Conservation (phyloP, 2,888 invertebrate genomes). For the Teleogryllus oceanicus region DNA sequence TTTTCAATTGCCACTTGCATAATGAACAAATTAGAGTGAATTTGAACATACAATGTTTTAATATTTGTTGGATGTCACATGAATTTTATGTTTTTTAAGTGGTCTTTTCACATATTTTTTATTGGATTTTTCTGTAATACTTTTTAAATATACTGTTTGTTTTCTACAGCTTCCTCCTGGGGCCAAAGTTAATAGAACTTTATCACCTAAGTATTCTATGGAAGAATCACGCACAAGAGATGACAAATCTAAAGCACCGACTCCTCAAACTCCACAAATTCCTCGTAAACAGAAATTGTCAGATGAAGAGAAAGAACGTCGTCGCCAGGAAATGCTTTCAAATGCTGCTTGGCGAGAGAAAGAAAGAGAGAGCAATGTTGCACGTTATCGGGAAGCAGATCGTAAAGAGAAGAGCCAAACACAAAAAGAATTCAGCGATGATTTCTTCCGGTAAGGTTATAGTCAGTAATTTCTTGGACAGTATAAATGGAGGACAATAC, state of each 20-base stretch:
- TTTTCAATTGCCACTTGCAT: too few species aligned
- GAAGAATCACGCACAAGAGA: neutral
- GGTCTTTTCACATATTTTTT: too few species aligned
- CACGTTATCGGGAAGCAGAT: slow-evolving; percentile 59
- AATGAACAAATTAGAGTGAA: too few species aligned
- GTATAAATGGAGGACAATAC: too few species aligned
- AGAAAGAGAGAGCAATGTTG: slow-evolving; percentile 62
- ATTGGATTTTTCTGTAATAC: too few species aligned
- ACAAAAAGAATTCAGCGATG: slow-evolving; percentile 39
- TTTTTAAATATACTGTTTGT: neutral
- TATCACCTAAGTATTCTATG: neutral
- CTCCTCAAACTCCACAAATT: slow-evolving; percentile 24
- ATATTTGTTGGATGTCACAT: too few species aligned
- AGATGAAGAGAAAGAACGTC: slow-evolving; percentile 65
- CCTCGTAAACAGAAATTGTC: slow-evolving; percentile 47
- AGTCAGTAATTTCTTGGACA: neutral
- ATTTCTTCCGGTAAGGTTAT: slow-evolving; percentile 32
- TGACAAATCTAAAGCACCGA: neutral
- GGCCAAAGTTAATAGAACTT: neutral
- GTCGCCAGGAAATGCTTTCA: slow-evolving; percentile 75
- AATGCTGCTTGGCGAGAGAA: slow-evolving; percentile 57
- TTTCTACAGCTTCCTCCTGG: neutral
- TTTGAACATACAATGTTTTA: too few species aligned
- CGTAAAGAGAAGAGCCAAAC: slow-evolving; percentile 48
- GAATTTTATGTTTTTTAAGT: too few species aligned